These are phyloP conservation scores for Thereva unica DNA, from an alignment of 2,888 invertebrate genomes.

Conservation along the genomic window DNA sequence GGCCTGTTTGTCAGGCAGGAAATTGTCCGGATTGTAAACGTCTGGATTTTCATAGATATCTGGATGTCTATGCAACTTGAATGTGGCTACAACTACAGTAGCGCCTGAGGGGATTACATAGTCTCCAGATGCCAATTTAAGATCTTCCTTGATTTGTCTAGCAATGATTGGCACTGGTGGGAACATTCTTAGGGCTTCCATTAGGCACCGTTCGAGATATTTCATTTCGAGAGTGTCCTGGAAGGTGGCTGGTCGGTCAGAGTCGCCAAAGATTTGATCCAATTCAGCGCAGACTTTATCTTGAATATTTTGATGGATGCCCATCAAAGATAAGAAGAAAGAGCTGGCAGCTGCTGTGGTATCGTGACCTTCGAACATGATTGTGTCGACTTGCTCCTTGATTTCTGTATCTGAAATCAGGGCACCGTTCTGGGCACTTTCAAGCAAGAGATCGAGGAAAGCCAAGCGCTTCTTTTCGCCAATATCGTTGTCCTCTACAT, in stretches of 20 bases:
- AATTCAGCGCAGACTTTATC: slow-evolving; percentile 73
- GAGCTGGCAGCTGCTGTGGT: slow-evolving; percentile 82
- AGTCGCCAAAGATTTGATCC: slow-evolving; percentile 75
- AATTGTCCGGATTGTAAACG: slow-evolving; percentile 82
- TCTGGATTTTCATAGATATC: slow-evolving; percentile 77
- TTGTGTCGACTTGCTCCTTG: slow-evolving; percentile 82
- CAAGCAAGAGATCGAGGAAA: slow-evolving; percentile 83
- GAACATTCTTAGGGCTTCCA: slow-evolving; percentile 79
- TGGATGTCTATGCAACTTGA: slow-evolving; percentile 70
- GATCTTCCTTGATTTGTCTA: slow-evolving; percentile 71
- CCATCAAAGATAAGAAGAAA: slow-evolving; percentile 78
- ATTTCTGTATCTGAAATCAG: slow-evolving; percentile 77
- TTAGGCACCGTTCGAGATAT: slow-evolving; percentile 77
- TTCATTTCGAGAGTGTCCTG: slow-evolving; percentile 86
- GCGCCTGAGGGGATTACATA: slow-evolving; percentile 71
- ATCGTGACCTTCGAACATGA: slow-evolving; percentile 87
- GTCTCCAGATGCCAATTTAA: slow-evolving; percentile 70
- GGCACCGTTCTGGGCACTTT: slow-evolving; percentile 74
- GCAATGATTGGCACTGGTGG: slow-evolving; percentile 80
- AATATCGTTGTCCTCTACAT: slow-evolving; percentile 76
- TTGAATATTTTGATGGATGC: slow-evolving; percentile 73
- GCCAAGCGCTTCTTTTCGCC: slow-evolving; percentile 83
- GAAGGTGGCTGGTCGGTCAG: slow-evolving; percentile 75
- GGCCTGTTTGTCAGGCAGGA: slow-evolving; percentile 77
- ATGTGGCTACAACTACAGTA: slow-evolving; percentile 70